Evolutionary conservation across 2,888 invertebrate species (phyloP).

Genomic region (Eurois occulta): DNA sequence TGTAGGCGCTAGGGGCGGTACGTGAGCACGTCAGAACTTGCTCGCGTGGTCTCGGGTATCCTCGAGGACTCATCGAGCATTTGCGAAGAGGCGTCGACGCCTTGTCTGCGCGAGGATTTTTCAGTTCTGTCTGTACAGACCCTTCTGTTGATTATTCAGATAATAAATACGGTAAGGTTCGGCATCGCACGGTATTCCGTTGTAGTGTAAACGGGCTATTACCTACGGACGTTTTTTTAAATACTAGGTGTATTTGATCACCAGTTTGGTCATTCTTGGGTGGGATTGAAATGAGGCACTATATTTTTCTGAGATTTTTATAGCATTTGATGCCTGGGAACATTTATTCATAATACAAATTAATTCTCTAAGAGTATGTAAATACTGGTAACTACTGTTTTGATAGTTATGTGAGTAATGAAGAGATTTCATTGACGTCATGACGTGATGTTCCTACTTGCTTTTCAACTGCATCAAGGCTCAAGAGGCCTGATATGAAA

Average conservation of each 20-base stretch:
- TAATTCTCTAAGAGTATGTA: background rate
- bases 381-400: slow-evolving; percentile 36
- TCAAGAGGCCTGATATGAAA: background rate
- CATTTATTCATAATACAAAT: slow-evolving; percentile 3
- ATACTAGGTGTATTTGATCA: background rate
- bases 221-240: background rate
- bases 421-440: slow-evolving; percentile 6
- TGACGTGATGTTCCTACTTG: background rate
- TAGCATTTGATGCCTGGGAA: slow-evolving; percentile 34
- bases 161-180: background rate
- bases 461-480: slow-evolving; percentile 1
- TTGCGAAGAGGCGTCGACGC: too few species aligned
- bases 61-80: too few species aligned
- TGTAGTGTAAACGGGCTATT: slow-evolving; percentile 1
- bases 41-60: too few species aligned
- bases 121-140: background rate
- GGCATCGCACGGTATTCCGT: background rate
- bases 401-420: background rate
- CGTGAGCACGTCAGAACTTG: too few species aligned
- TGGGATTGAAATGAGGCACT: slow-evolving; percentile 25
- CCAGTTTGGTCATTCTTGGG: slow-evolving; percentile 23
- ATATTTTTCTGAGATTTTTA: slow-evolving; percentile 25
- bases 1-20: too few species aligned
- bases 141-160: background rate
- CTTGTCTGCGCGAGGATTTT: background rate